Evolutionary conservation across 2,888 invertebrate species (phyloP).

Genomic region (Seira sanloemensis): DNA sequence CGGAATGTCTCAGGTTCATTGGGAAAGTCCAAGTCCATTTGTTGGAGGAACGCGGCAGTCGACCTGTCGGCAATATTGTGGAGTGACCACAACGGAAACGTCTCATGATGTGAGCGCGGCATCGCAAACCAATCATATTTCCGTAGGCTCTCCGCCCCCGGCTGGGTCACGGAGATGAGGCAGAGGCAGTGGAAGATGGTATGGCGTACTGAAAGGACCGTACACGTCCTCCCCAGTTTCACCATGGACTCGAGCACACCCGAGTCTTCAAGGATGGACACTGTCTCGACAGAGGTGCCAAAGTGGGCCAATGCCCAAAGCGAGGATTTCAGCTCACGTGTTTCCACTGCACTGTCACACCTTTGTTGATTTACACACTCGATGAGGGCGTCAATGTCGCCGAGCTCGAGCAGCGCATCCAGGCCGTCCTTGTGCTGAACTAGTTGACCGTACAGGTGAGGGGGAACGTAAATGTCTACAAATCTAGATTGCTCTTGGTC

Average conservation of each 20-base stretch:
- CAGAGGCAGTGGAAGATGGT: slow-evolving; percentile 93
- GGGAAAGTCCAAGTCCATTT: slow-evolving; percentile 44
- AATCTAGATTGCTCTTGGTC: slow-evolving; percentile 74
- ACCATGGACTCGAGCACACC: slow-evolving; percentile 78
- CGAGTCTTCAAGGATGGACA: slow-evolving; percentile 83
- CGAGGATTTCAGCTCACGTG: slow-evolving; percentile 88
- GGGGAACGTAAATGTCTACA: slow-evolving; percentile 78
- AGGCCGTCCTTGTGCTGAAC: slow-evolving; percentile 82
- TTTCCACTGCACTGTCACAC: slow-evolving; percentile 82
- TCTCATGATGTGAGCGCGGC: slow-evolving; percentile 72
- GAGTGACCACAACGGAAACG: slow-evolving; percentile 68
- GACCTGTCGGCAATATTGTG: slow-evolving; percentile 28
- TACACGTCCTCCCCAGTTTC: slow-evolving; percentile 85
- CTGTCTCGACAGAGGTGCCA: slow-evolving; percentile 85
- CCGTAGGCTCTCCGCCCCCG: slow-evolving; percentile 87
- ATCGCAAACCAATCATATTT: slow-evolving; percentile 79
- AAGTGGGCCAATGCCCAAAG: slow-evolving; percentile 92
- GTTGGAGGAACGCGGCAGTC: slow-evolving; percentile 23
- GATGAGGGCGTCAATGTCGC: slow-evolving; percentile 66
- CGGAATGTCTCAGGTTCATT: slow-evolving; percentile 21
- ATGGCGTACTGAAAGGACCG: slow-evolving; percentile 91
- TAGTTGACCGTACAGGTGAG: slow-evolving; percentile 91
- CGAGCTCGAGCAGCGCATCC: slow-evolving; percentile 78
- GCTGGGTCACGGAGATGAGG: slow-evolving; percentile 87
- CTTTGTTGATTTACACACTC: slow-evolving; percentile 77